Conservation (phyloP, 2,797 vertebrate species). For the Dipus sagitta region DNA sequence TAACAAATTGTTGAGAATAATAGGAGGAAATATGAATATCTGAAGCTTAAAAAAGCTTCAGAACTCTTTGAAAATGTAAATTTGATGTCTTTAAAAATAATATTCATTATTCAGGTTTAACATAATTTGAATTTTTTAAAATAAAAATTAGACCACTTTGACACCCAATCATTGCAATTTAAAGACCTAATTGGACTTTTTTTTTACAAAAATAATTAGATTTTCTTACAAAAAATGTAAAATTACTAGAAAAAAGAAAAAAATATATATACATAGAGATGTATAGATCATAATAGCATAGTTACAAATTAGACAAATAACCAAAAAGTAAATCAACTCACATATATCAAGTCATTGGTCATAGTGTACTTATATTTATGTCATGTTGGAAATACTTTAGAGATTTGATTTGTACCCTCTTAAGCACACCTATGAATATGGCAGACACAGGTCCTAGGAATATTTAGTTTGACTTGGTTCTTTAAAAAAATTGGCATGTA, state of each 20-base stretch:
- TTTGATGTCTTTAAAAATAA: constrained; percentile 51
- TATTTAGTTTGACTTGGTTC: constrained; percentile 46
- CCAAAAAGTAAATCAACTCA: not conserved
- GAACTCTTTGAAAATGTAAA: constrained; percentile 48
- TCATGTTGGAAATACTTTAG: not conserved
- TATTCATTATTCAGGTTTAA: not conserved
- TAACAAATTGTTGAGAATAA: constrained; percentile 44
- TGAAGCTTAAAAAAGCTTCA: constrained; percentile 32
- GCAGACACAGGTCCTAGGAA: not conserved
- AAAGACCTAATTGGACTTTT: constrained; percentile 57
- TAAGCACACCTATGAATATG: constrained; percentile 8
- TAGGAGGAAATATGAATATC: constrained; percentile 53
- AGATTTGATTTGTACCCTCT: constrained; percentile 19
- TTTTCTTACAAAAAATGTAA: constrained; percentile 2
- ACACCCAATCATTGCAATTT: constrained; percentile 39
- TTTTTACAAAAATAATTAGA: constrained; percentile 26
- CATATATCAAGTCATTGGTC: not conserved
- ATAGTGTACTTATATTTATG: constrained; percentile 18
- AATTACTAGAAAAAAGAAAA: not conserved
- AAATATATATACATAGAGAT: not conserved
- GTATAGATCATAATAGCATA: not conserved
- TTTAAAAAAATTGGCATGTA: not conserved
- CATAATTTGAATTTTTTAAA: constrained; percentile 54
- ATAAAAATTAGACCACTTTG: constrained; percentile 58
- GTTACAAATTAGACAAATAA: constrained; percentile 30